A percentile compares a stretch with the other conserved stretches of the same genome.
These are phyloP conservation scores for Lordiphosa clarofinis DNA, from an alignment of 1,140 invertebrate genomes.

Conservation along the genomic window DNA sequence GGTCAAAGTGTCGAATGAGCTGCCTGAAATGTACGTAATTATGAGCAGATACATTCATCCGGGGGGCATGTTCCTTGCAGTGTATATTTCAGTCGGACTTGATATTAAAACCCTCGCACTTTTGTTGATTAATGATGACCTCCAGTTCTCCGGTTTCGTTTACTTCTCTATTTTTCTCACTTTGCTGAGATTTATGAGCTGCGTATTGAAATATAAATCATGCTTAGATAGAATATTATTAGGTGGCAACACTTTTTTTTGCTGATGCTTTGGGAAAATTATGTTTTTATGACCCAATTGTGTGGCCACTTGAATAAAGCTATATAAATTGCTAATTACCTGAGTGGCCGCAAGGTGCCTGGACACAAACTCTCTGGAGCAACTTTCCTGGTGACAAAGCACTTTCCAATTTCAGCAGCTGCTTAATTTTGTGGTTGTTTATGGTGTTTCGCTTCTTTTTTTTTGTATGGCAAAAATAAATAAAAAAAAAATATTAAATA, in stretches of 20 bases:
- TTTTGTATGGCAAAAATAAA: constrained; percentile 13
- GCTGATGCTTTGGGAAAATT: neutral
- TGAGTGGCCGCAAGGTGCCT: constrained; percentile 35
- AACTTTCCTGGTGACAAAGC: constrained; percentile 43
- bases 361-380: constrained; percentile 22
- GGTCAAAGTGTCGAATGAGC: constrained; percentile 50
- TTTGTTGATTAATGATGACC: too few species aligned
- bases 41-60: constrained; percentile 19
- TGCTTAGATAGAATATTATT: constrained; percentile 72
- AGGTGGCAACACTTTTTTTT: constrained; percentile 53
- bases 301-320: constrained; percentile 46
- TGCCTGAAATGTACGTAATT: constrained; percentile 43
- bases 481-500: constrained; percentile 25
- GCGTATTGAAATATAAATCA: constrained; percentile 56
- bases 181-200: constrained; percentile 58
- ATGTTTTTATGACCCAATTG: constrained; percentile 33
- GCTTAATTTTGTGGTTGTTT: constrained; percentile 26
- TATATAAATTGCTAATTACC: constrained; percentile 72
- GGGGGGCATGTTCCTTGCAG: too few species aligned
- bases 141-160: too few species aligned
- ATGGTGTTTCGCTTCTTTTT: constrained; percentile 33
- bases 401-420: constrained; percentile 49
- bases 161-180: neutral
- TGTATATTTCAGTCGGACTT: too few species aligned
- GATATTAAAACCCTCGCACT: neutral